A percentile compares a stretch with the other conserved stretches of the same genome.
Conservation (phyloP, 2,797 vertebrate genomes). For the Sebastes kiyomatsui region DNA sequence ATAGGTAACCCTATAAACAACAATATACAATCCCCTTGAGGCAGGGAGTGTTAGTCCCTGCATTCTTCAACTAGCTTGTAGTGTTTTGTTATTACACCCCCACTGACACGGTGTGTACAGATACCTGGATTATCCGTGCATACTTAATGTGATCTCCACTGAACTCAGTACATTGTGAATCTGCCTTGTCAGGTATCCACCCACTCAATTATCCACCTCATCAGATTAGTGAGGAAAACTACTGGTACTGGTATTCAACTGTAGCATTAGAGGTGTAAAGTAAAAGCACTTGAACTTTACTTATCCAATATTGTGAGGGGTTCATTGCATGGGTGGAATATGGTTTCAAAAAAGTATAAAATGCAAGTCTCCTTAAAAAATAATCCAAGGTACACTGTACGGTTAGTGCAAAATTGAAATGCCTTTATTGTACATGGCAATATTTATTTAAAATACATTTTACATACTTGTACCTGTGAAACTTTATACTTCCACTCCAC, state of each 20-base stretch:
- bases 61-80: constrained; percentile 4
- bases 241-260: background rate
- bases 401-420: too few species aligned
- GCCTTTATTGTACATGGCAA: too few species aligned
- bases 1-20: constrained; percentile 49
- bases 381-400: too few species aligned
- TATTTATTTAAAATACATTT: too few species aligned
- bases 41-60: constrained; percentile 12
- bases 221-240: constrained; percentile 25
- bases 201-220: constrained; percentile 24
- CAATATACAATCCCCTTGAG: constrained; percentile 13
- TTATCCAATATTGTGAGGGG: background rate
- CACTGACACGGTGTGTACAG: background rate
- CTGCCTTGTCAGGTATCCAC: constrained; percentile 18
- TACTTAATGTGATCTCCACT: constrained; percentile 19
- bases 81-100: background rate
- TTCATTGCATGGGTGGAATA: background rate
- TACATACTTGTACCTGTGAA: background rate
- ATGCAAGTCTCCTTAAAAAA: background rate
- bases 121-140: constrained; percentile 3
- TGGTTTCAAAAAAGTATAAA: background rate
- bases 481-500: background rate
- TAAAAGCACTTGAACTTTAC: too few species aligned
- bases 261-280: background rate
- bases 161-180: constrained; percentile 23